Percentiles rank a stretch among this genome's conserved stretches.
Evolutionary conservation across 2,113 vertebrate species (phyloP).

Genomic region (Rhegmatorhina hoffmannsi): DNA sequence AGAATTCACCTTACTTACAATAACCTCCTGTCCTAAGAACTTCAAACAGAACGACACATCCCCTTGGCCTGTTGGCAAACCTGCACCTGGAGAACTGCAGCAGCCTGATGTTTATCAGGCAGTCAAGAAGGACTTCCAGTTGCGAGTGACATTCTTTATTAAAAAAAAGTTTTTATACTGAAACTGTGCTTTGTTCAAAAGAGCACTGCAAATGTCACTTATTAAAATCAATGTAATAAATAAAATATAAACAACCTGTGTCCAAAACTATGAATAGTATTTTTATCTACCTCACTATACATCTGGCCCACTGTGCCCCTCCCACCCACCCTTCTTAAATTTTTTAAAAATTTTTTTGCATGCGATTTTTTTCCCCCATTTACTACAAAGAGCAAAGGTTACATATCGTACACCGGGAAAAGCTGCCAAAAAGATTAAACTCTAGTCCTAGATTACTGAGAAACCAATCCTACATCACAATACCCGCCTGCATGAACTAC

Average conservation of each 20-base stretch:
- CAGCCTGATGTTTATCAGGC: conserved; percentile 5
- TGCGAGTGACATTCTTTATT: conserved; percentile 43
- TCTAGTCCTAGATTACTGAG: conserved; percentile 15
- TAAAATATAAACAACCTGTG: conserved; percentile 50
- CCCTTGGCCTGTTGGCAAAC: not conserved
- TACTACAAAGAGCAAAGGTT: conserved; percentile 36
- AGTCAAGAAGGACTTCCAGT: conserved; percentile 45
- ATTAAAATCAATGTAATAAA: conserved; percentile 56
- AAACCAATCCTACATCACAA: conserved; percentile 1
- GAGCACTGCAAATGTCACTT: conserved; percentile 33
- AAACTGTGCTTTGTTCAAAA: conserved; percentile 52
- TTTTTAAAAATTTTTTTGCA: conserved; percentile 23
- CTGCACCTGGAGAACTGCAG: not conserved
- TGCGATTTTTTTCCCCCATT: not conserved
- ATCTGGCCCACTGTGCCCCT: conserved; percentile 49
- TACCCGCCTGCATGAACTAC: not conserved
- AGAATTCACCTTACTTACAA: not conserved
- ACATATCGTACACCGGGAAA: conserved; percentile 53
- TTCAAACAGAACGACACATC: not conserved
- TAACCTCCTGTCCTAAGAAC: not conserved
- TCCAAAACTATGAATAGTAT: conserved; percentile 62
- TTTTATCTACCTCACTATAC: conserved; percentile 62
- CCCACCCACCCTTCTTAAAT: conserved; percentile 31
- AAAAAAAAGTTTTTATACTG: conserved; percentile 57
- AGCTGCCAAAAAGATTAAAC: conserved; percentile 48